phyloP scores from a whole-genome alignment of 1,140 invertebrate genomes.

The Zophobas morio region DNA sequence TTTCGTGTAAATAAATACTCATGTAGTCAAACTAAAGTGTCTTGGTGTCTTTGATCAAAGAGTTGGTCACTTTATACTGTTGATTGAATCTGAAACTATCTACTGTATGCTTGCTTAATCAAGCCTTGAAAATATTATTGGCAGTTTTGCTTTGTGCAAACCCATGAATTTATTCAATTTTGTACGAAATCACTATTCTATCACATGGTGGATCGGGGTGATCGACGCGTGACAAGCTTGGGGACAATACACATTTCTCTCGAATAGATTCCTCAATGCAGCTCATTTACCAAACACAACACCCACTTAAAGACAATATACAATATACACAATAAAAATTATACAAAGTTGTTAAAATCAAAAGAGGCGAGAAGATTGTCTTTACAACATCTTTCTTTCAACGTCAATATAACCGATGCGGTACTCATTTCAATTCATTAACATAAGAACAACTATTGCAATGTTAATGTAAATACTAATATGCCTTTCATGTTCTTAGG shows the following conservation, averaged over 20 bases:
- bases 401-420: neutral
- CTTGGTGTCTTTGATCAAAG: conserved; percentile 32
- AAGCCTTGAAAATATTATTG: conserved; percentile 20
- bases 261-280: neutral
- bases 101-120: conserved; percentile 32
- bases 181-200: conserved; percentile 1
- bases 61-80: conserved; percentile 35
- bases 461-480: conserved; percentile 47
- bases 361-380: conserved; percentile 38
- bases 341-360: conserved; percentile 33
- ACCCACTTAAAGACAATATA: conserved; percentile 35
- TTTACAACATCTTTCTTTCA: conserved; percentile 20
- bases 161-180: conserved; percentile 5
- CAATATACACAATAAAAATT: neutral
- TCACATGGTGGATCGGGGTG: neutral
- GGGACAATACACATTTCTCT: conserved; percentile 4
- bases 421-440: conserved; percentile 10
- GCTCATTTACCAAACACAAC: conserved; percentile 23
- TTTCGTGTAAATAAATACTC: conserved; percentile 29
- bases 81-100: conserved; percentile 11
- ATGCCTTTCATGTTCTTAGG: conserved; percentile 46
- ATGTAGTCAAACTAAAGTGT: conserved; percentile 40
- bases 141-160: conserved; percentile 23
- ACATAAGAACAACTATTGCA: conserved; percentile 26
- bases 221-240: conserved; percentile 21